Evolutionary conservation across 2,888 invertebrate species (phyloP), one percentile per base, ranked within the genome.

Genomic region (Troides helena): DNA sequence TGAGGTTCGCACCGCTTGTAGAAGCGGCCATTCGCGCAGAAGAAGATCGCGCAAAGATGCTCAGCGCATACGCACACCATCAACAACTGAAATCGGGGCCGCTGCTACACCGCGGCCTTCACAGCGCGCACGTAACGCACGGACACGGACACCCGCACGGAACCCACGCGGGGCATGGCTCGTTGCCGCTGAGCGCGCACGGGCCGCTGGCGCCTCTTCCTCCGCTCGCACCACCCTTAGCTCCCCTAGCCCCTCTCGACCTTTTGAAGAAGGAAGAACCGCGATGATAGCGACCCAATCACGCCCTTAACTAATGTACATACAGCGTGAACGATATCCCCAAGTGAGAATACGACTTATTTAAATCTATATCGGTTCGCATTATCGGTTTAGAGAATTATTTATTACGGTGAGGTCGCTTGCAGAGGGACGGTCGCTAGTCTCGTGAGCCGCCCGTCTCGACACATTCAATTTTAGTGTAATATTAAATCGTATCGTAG

Each of bases 1-100:
- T 95, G 85, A 94, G 96, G 68, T 96, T 96, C 85, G 96, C 96
- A 83, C 96, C 97, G 25, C 90, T 97, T 50, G 95, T 97, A 91
- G 96, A 96, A 78, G 96, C 95, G 18, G 96, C 96, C 25, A 94
- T 95, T 81, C 93, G 96, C 68, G 96, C 95, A 62, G 96, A 96
- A 81, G 96, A 97, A 78, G 96, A 97, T 84, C 94, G 96, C 72
- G 96, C 95, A 59, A 97, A 96, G 87, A 94, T 96, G 81, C 94
- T 95, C 81, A 95, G 94, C 76, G 95, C 95, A 73, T 96, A 96
- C 87, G 94, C 95, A 70, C 94, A 94, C 70, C 92, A 94, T 75
- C 95, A 95, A 78, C 92, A 92, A 80, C 78, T 90, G 82, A 94
- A 85, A 87, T 89, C 94, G 74, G 86, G 83, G 74, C 85, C 88